Base-by-base conservation (phyloP, 2,113 vertebrate genomes). In the Rhinogobius similis region DNA sequence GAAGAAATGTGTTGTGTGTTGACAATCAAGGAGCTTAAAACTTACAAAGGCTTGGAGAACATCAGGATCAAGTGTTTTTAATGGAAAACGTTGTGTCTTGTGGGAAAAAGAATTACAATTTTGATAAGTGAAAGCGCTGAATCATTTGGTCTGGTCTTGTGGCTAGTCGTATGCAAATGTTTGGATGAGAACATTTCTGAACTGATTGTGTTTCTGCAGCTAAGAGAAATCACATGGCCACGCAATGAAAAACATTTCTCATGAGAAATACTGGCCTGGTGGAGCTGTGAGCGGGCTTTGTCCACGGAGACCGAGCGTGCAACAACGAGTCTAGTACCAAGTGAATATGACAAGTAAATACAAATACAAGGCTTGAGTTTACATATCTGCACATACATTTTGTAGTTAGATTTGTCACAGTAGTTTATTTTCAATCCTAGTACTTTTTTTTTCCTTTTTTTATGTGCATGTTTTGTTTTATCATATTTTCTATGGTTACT, bases 201-300 rank as follows among this genome's bases (percentile, higher is more conserved):
- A 12, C 62, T 69, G 76, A 81, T 79, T 82, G 72, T 73, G 59
- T 83, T 82, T 67, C 76, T 86, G 68, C 78, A 80, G 77, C 73
- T 70, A 86, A 86, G 72, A 68, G 69, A 79, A 85, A 81, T 86
- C 84, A 88, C 82, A 85, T 82, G 85, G 62, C 36, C 43, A 11
- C 23, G 32, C 79, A 81, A 82, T 81, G 66, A 16, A 82, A 87
- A 82, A 70, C 78, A 82, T 29, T 75, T 65, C 65, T 77, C 55
- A 72, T 55, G 53, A 76, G 58, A 67, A 65, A 21, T 43, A 44
- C 64, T 68, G 78, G 59, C 59, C 0, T 32, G 62, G 21, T 20
- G 23, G 23, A 55, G 4, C 53, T 56, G 53, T 14, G 53, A 6
- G 24, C 53, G 14, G 53, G 53, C 53, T 56, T 56, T 56, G 53